A percentile compares a stretch with the other conserved stretches of the same genome.
phyloP scores from a whole-genome alignment of 2,888 invertebrate genomes.

The Drosophila tanythrix region DNA sequence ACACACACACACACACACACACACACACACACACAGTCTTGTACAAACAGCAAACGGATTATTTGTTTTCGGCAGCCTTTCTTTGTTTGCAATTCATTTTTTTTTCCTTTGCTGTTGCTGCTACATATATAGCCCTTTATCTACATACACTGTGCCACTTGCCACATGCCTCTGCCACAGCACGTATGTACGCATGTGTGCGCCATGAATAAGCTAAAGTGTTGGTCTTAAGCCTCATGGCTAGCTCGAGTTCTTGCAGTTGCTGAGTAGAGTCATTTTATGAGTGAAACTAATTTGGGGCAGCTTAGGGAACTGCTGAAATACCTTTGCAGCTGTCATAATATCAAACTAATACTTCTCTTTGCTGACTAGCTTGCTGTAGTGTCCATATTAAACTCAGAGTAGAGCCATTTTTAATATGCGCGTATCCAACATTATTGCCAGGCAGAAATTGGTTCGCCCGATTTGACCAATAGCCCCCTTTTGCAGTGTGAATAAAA shows the following conservation, averaged over 20 bases:
- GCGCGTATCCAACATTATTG: constrained; percentile 26
- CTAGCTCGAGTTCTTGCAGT: constrained; percentile 14
- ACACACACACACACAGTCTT: background rate
- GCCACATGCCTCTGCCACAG: constrained; percentile 7
- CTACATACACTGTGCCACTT: constrained; percentile 44
- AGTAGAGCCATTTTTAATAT: background rate
- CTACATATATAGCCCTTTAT: constrained; percentile 40
- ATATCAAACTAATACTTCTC: constrained; percentile 7
- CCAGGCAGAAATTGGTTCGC: constrained; percentile 44
- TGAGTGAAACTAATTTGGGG: constrained; percentile 49
- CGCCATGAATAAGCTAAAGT: constrained; percentile 47
- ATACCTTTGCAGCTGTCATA: constrained; percentile 22
- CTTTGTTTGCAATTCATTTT: constrained; percentile 53
- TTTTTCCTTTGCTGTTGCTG: constrained; percentile 15
- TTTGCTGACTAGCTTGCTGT: background rate
- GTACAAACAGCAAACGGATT: constrained; percentile 64
- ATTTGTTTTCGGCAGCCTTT: constrained; percentile 77
- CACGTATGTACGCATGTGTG: background rate
- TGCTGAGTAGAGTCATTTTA: constrained; percentile 8
- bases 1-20: constrained; percentile 1
- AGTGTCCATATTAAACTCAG: background rate
- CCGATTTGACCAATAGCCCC: background rate
- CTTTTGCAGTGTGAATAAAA: constrained; percentile 44
- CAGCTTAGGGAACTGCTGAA: constrained; percentile 10
- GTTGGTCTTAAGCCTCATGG: constrained; percentile 32